Percentiles rank a stretch among this genome's conserved stretches.
phyloP scores from a whole-genome alignment of 2,888 invertebrate species.

The Cepaea hortensis region DNA sequence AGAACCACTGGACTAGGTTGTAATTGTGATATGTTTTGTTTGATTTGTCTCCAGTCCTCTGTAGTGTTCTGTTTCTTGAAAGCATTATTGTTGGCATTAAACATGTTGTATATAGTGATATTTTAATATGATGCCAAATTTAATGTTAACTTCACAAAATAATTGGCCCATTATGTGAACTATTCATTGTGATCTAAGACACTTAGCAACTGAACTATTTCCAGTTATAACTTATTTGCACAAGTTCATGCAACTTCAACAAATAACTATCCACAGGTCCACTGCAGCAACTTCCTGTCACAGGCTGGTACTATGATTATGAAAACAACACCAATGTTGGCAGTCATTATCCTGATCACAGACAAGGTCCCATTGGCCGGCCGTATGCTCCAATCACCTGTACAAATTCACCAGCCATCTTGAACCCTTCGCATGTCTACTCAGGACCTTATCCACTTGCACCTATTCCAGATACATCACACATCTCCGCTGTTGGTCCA shows the following conservation, averaged over 20 bases:
- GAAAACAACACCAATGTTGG: slow-evolving; percentile 4
- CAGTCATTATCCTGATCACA: slow-evolving; percentile 3
- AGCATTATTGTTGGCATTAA: too few species aligned
- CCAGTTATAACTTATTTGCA: neutral
- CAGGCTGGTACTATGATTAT: slow-evolving; percentile 29
- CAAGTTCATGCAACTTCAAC: neutral
- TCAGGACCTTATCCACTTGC: neutral
- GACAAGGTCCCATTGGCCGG: neutral
- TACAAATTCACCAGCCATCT: slow-evolving; percentile 4
- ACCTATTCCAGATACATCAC: slow-evolving; percentile 16
- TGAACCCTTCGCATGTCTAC: neutral
- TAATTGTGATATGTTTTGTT: too few species aligned
- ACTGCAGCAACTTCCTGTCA: slow-evolving; percentile 2
- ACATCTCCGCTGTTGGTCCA: neutral
- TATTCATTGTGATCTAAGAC: too few species aligned
- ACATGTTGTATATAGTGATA: too few species aligned
- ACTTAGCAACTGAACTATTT: neutral
- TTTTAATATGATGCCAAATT: too few species aligned
- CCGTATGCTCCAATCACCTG: neutral
- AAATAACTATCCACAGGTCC: slow-evolving; percentile 20
- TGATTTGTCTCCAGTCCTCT: too few species aligned
- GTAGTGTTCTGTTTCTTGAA: too few species aligned
- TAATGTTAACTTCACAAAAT: too few species aligned
- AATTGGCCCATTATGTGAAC: too few species aligned
- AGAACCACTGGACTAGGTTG: too few species aligned